Conservation (phyloP, 2,888 invertebrate genomes). For the Nemotelus nigrinus region DNA sequence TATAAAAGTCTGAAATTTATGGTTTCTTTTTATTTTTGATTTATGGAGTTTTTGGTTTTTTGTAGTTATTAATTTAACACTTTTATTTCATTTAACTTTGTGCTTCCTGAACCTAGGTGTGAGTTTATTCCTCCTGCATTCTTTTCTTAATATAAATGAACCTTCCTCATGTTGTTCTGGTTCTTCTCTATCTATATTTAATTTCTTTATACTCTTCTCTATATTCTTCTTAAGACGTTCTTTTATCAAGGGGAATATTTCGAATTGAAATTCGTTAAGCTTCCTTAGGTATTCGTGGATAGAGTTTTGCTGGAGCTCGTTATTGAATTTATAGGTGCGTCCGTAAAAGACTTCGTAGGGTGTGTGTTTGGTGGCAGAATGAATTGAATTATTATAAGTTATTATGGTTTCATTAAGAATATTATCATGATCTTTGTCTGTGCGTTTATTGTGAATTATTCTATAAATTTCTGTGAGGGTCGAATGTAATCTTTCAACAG, state of each 20-base stretch:
- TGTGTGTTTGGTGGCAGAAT: constrained; percentile 18
- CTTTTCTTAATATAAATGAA: constrained; percentile 16
- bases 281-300: constrained; percentile 38
- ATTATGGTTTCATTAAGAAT: constrained; percentile 21
- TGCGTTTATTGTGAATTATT: constrained; percentile 45
- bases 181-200: constrained; percentile 7
- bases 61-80: neutral
- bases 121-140: constrained; percentile 17
- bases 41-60: constrained; percentile 23
- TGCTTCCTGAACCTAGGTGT: constrained; percentile 23
- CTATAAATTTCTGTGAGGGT: constrained; percentile 51
- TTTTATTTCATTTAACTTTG: constrained; percentile 16
- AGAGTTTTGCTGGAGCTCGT: constrained; percentile 13
- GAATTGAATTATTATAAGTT: constrained; percentile 31
- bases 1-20: constrained; percentile 11
- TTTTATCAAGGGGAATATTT: constrained; percentile 24
- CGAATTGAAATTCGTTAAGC: constrained; percentile 23
- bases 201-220: neutral
- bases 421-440: constrained; percentile 23
- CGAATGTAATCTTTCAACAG: constrained; percentile 50
- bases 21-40: constrained; percentile 32
- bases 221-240: neutral
- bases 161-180: neutral
- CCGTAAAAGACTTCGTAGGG: constrained; percentile 32
- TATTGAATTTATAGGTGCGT: constrained; percentile 24